Evolutionary conservation across 2,888 invertebrate species (phyloP), one percentile per base, ranked within the genome.

Genomic region (Caenorhabditis sulstoni): DNA sequence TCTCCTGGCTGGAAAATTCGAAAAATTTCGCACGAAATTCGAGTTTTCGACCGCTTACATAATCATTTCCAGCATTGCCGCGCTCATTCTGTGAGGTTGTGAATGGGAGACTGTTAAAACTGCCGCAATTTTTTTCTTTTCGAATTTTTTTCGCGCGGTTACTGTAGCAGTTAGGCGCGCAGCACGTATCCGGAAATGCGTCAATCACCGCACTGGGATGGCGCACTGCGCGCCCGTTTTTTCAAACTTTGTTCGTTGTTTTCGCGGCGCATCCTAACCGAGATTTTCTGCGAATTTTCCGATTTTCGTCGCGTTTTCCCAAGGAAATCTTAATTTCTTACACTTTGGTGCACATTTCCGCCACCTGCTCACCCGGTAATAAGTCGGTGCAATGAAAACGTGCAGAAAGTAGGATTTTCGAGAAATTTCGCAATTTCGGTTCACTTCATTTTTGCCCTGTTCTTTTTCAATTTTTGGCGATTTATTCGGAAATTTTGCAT

Each of bases 141-240:
- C 18, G 7, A 62, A 62, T 37, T 35, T 59, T 47, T 8, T 16
- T 14, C 12, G 7, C 18, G 1, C 23, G 53, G 16, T 53, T 64
- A 66, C 55, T 57, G 47, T 66, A 39, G 29, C 9, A 20, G 39
- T 58, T 39, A n/a, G 3, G 58, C 50, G 67, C 12, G 20, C 23
- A 4, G 9, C 37, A 23, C 49, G 22, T 18, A 7, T n/a, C 23
- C 29, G 37, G 18, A 18, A 35, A 53, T 29, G 29, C 29, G 29
- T 29, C 29, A 29, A 29, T 29, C 29, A 29, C 4, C 29, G 7
- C 29, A 3, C 29, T 29, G 29, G 29, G 29, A 5, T 29, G 29
- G 7, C 37, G 37, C 55, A 18, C 12, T 37, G 20, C 55, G 16
- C 29, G 12, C 37, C 2, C 7, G 7, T 22, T 45, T 29, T 18